Base-by-base conservation (phyloP, 2,888 invertebrate species). In the Andrena marginata region DNA sequence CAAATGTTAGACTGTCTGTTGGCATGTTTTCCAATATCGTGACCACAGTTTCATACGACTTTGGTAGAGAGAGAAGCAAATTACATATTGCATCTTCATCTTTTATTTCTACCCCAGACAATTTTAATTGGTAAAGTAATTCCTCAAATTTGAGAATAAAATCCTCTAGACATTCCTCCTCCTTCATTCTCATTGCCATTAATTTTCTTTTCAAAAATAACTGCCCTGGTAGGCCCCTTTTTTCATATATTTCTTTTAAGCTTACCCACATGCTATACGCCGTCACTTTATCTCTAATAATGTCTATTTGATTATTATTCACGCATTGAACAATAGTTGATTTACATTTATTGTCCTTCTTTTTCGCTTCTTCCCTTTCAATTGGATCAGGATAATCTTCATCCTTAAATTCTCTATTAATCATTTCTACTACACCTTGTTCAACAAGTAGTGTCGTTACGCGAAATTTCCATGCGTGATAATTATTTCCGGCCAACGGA, bases 41-140 rank as follows among this genome's bases (percentile, higher is more conserved):
- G 8, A 67, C 67, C 0, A 77, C 35, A 4, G 56, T 77, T 10
- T 77, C 63, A 10, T 26, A 77, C 7, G 72, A 72, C 6, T 67
- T 60, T 31, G 77, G 70, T 16, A 77, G 2, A 13, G 77, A 31
- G 0, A 77, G 29, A 5, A 77, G 35, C 1, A 77, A 6, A 7
- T 20, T 51, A 2, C 71, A 67, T 16, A 49, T n/a, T n/a, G 49
- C 49, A 2, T 33, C 33, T 33, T 33, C 33, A 2, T 33, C 33
- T 33, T 33, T 33, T 33, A 33, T 33, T 33, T 33, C 33, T 33
- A 33, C 33, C 8, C 33, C 33, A 33, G 33, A 33, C 33, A 33
- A 33, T 33, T 33, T 33, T 33, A 33, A 33, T 33, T 33, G 33
- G 33, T 33, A 33, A 8, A 33, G 33, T 8, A 33, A 33, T 33